Percentiles rank a stretch among this genome's conserved stretches.
Conservation (phyloP, 2,797 vertebrate genomes). For the Phyllotis vaccarum region DNA sequence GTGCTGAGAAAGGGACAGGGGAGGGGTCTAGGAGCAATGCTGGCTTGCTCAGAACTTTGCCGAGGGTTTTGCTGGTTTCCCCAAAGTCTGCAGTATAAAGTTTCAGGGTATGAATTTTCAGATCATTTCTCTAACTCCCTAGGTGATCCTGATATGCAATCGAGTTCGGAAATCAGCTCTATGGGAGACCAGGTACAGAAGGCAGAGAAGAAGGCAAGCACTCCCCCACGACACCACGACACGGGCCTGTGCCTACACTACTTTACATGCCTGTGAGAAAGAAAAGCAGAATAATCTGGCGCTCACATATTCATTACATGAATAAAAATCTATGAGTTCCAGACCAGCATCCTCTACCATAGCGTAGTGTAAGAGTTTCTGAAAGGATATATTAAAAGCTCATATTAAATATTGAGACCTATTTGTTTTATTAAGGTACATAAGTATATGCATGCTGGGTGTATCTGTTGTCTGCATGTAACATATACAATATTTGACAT, state of each 20-base stretch:
- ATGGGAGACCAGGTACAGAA: background rate
- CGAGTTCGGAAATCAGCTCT: background rate
- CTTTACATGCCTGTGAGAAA: background rate
- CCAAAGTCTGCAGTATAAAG: background rate
- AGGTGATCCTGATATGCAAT: background rate
- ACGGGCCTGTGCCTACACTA: background rate
- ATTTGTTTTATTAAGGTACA: background rate
- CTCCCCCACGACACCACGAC: background rate
- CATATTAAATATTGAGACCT: background rate
- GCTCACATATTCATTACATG: background rate
- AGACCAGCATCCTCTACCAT: background rate
- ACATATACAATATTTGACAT: background rate
- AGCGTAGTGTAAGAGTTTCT: background rate
- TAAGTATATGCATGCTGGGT: no score
- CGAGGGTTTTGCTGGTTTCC: background rate
- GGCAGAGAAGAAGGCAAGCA: background rate
- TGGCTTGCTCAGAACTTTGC: background rate
- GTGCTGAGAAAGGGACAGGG: background rate
- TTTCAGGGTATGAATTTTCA: background rate
- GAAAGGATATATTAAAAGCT: constrained; percentile 3
- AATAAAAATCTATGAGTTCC: background rate
- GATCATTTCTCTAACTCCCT: background rate
- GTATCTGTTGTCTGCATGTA: background rate
- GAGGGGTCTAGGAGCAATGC: background rate
- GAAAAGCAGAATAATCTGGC: background rate